These are phyloP conservation scores for Alauda arvensis DNA, from an alignment of 2,797 vertebrate species.

Conservation along the genomic window DNA sequence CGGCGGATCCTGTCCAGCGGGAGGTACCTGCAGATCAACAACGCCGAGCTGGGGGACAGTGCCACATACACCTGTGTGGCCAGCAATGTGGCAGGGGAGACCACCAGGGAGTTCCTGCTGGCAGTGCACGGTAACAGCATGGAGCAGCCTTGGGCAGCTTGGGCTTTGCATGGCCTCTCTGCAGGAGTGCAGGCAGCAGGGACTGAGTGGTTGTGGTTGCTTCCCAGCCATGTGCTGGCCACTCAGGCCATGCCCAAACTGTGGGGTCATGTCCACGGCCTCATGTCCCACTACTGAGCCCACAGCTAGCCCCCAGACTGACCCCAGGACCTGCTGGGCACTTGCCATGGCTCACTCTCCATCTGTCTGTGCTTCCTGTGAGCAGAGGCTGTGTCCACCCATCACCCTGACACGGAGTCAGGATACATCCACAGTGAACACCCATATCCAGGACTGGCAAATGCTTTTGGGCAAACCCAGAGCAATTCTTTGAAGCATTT, in stretches of 20 bases:
- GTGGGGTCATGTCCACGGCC: background rate
- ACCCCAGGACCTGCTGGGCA: background rate
- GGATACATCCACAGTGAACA: background rate
- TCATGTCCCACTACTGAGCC: background rate
- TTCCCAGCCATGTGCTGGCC: background rate
- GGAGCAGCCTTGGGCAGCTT: background rate
- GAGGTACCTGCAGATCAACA: constrained; percentile 93
- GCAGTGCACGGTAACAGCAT: constrained; percentile 83
- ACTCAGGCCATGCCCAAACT: background rate
- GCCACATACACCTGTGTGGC: constrained; percentile 90
- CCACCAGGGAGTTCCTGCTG: constrained; percentile 84
- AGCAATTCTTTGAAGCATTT: background rate
- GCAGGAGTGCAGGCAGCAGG: background rate
- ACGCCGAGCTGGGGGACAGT: constrained; percentile 81
- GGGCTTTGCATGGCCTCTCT: background rate
- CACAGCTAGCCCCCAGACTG: background rate
- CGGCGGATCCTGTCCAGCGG: constrained; percentile 87
- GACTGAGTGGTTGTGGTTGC: background rate
- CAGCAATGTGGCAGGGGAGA: constrained; percentile 90
- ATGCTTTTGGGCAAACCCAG: background rate
- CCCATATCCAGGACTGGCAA: background rate
- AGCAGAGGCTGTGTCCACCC: background rate
- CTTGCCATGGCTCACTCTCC: background rate
- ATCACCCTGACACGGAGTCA: fast-evolving
- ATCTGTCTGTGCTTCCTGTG: background rate